Base-by-base conservation (phyloP, 2,113 vertebrate species). In the Fulmarus glacialis region DNA sequence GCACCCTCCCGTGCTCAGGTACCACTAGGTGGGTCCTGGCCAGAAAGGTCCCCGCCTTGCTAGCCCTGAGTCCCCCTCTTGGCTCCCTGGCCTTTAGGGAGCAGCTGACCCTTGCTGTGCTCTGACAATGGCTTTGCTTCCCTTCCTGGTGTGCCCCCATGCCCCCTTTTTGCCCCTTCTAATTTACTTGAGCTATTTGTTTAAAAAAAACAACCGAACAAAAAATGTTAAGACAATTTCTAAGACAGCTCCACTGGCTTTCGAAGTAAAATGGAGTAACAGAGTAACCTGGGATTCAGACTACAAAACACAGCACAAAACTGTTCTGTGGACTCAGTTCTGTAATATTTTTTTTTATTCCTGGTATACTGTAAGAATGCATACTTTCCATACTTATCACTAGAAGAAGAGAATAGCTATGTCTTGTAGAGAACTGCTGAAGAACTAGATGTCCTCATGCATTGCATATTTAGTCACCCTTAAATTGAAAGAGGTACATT, bases 121-220 rank as follows among this genome's bases (percentile, higher is more conserved):
- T 14, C 20, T 84, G 13, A 11, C 15, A 60, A 27, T 7, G 13
- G 12, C 15, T 84, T 89, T 81, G 12, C 8, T 84, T 67, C 36
- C 12, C 3, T 56, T 89, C 9, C 23, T 68, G 6, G 5, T 59
- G 30, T 47, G 16, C 2, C 4, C 4, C 6, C 32, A 18, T 6
- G 1, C 15, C 7, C 7, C 3, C 2, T 47, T 62, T 36, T 30
- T 45, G 4, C 4, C 8, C 5, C 11, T 67, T 32, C 16, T 50
- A 47, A 15, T 95, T 72, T 40, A 40, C 7, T n/a, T 36, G 11
- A 77, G 12, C 20, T 56, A 20, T 42, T 81, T 73, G 8, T 53
- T 66, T 43, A 22, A 73, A 71, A 64, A 47, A 58, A 45, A 19
- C 7, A 19, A 13, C 5, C 11, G 48, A 27, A 11, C 9, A 27